Conservation (phyloP, 2,113 vertebrate genomes). For the Eolophus roseicapilla region DNA sequence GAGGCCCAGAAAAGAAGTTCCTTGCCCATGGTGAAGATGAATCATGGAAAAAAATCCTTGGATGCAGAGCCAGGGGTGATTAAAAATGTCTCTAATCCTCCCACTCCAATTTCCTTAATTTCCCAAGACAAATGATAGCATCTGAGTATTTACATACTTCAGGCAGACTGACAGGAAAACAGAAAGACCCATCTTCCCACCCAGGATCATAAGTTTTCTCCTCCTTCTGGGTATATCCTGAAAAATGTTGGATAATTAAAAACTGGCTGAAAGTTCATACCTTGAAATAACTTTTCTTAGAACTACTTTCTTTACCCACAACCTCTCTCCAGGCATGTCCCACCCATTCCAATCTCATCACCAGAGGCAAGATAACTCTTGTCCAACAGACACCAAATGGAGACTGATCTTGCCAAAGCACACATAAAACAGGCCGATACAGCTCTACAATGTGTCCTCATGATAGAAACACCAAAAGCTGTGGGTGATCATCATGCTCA, state of each 20-base stretch:
- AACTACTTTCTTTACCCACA: neutral
- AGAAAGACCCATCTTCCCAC: neutral
- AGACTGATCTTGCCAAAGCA: neutral
- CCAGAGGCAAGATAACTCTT: neutral
- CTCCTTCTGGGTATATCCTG: neutral
- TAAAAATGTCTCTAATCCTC: constrained; percentile 1
- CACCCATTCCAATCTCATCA: neutral
- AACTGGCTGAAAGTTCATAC: neutral
- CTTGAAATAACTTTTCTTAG: neutral
- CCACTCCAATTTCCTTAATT: constrained; percentile 3
- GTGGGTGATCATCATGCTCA: neutral
- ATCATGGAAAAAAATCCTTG: neutral
- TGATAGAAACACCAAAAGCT: neutral
- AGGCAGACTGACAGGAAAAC: neutral
- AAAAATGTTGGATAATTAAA: neutral
- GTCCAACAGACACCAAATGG: neutral
- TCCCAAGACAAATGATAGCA: neutral
- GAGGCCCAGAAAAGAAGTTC: neutral
- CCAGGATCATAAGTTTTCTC: neutral
- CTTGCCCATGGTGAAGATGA: neutral
- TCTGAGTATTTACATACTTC: neutral
- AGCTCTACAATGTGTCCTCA: neutral
- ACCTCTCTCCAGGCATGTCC: neutral
- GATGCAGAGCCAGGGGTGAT: neutral
- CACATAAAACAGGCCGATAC: neutral